Evolutionary conservation across 2,888 invertebrate species (phyloP), one percentile per base, ranked within the genome.

Genomic region (Pseudococcus longispinus): DNA sequence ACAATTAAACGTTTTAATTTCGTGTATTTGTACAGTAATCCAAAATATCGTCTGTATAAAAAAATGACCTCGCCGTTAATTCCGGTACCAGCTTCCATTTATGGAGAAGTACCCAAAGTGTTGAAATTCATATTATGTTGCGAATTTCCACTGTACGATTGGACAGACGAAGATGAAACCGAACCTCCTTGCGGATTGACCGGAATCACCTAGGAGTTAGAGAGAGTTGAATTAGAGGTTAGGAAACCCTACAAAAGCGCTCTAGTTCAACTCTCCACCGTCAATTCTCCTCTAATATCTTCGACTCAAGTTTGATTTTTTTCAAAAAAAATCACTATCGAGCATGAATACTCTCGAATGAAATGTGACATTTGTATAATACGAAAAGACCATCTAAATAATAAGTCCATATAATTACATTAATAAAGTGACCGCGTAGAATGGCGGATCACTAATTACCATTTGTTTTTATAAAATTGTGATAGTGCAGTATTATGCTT

Each of bases 131-230:
- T 96, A 26, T 90, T 96, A 82, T 97, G 97, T 91, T 97, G 96
- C 90, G 97, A 97, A 91, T 96, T 94, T 90, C 97, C 97, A 0
- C 92, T 97, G 87, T 97, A 97, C 90, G 94, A 97, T 90, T 94
- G 94, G 5, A 91, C 94, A 89, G 94, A 95, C 32, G 94, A 93
- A 46, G 94, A 93, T 89, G 91, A 89, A 85, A 88, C 88, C 42
- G 88, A 88, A 55, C 88, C 89, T 26, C 84, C 88, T 77, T 87
- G 87, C 70, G 88, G 88, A n/a, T 83, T 88, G 2, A 87, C 88
- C 18, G 84, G 88, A 23, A 46, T 83, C 44, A 83, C 74, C 83
- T 87, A 83, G 83, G 83, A 87, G 23, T 46, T 65, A 60, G 83
- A 83, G 23, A 74, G 70, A 74, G 74, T 83, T 70, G 83, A 83